Percentiles rank a stretch among this genome's conserved stretches.
phyloP scores from a whole-genome alignment of 2,113 vertebrate genomes.

The Anthoscopus minutus region DNA sequence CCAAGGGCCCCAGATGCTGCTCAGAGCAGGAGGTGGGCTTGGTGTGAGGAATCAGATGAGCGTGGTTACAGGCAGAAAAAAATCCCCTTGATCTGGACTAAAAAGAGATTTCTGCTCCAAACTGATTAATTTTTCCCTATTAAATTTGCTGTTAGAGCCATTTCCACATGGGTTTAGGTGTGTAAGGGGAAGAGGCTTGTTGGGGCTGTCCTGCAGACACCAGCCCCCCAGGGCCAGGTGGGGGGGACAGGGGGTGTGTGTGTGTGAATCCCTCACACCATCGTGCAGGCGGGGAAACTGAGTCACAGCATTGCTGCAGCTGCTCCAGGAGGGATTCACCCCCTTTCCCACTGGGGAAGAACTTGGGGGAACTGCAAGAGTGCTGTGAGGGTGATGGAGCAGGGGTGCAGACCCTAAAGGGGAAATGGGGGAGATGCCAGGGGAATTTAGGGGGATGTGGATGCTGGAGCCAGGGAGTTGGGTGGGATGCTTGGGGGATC shows the following conservation, averaged over 20 bases:
- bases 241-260: not conserved
- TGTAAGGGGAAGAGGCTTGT: not conserved
- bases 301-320: not conserved
- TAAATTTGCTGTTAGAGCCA: not conserved
- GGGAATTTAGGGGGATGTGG: too few species aligned
- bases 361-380: fast-evolving
- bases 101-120: not conserved
- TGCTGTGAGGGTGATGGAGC: not conserved
- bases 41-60: not conserved
- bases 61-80: fast-evolving
- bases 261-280: not conserved
- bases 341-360: not conserved
- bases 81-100: not conserved
- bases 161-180: not conserved
- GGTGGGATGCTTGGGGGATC: not conserved
- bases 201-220: not conserved
- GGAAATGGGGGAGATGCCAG: not conserved
- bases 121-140: not conserved
- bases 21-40: not conserved
- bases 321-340: not conserved
- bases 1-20: not conserved
- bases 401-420: not conserved
- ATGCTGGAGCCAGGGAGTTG: not conserved
- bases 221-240: not conserved
- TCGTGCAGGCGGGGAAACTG: not conserved